A percentile compares a stretch with the other conserved stretches of the same genome.
These are phyloP conservation scores for Colostygia pectinataria DNA, from an alignment of 2,888 invertebrate species.

Conservation along the genomic window DNA sequence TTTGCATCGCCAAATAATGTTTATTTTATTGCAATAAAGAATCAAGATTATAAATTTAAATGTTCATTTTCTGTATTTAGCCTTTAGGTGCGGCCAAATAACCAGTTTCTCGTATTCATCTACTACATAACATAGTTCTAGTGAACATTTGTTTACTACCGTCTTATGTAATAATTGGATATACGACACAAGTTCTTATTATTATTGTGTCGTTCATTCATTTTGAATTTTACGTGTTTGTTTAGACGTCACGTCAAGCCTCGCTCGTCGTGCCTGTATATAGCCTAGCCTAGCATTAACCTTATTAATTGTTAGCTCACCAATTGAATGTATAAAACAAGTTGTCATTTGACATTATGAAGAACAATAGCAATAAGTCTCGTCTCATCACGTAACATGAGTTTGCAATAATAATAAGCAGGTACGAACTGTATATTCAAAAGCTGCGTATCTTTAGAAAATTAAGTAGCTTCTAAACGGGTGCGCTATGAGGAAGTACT, in stretches of 20 bases:
- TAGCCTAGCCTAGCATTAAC: constrained; percentile 35
- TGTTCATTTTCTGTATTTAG: constrained; percentile 4
- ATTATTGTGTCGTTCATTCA: constrained; percentile 10
- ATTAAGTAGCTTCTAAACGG: too few relatives aligned
- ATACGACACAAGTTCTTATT: constrained; percentile 1
- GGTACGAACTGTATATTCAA: too few relatives aligned
- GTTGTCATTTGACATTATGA: constrained; percentile 50
- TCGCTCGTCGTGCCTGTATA: constrained; percentile 11
- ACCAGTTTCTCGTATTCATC: constrained; percentile 4
- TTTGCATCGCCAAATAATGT: constrained; percentile 12
- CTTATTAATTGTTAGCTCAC: constrained; percentile 48
- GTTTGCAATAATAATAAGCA: constrained; percentile 16
- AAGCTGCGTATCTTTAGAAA: too few relatives aligned
- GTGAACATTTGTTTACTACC: constrained; percentile 6
- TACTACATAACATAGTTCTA: too few relatives aligned
- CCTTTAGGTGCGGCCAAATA: constrained; percentile 10
- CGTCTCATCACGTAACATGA: constrained; percentile 51
- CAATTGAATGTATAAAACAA: constrained; percentile 50
- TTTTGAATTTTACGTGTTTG: constrained; percentile 25
- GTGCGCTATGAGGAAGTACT: too few relatives aligned
- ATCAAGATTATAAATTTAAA: constrained; percentile 11
- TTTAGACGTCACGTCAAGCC: constrained; percentile 17
- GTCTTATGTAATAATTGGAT: neutral
- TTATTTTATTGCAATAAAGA: constrained; percentile 10
- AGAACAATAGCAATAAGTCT: constrained; percentile 63